Conservation (phyloP, 2,888 invertebrate species). For the Pachymerium ferrugineum region DNA sequence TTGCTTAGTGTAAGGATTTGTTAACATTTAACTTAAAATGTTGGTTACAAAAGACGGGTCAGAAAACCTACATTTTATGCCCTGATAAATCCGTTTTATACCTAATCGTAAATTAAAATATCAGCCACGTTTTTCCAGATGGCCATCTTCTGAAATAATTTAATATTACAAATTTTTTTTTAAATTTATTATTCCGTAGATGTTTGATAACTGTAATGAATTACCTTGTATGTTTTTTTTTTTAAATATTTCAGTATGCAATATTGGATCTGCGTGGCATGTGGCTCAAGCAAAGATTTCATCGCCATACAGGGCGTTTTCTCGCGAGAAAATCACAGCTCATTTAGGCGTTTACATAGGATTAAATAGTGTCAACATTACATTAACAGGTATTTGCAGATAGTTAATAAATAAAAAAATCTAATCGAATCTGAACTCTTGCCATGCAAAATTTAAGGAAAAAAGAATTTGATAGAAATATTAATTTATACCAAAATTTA, state of each 20-base stretch:
- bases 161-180: no score
- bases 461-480: no score
- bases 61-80: constrained; percentile 14
- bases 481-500: no score
- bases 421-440: no score
- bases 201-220: no score
- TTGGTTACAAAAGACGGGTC: background rate
- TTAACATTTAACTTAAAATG: background rate
- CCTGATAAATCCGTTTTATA: background rate
- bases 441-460: no score
- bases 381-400: constrained; percentile 68
- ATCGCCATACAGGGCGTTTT: constrained; percentile 85
- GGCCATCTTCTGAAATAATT: no score
- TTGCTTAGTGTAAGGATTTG: constrained; percentile 9
- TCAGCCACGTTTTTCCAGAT: no score
- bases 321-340: constrained; percentile 77
- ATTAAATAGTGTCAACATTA: constrained; percentile 89
- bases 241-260: constrained; percentile 61
- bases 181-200: no score
- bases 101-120: background rate
- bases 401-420: no score
- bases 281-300: constrained; percentile 73
- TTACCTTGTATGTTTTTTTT: constrained; percentile 32
- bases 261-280: constrained; percentile 90
- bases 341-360: constrained; percentile 88